phyloP scores from a whole-genome alignment of 2,113 vertebrate species.

The Seriola dumerili region DNA sequence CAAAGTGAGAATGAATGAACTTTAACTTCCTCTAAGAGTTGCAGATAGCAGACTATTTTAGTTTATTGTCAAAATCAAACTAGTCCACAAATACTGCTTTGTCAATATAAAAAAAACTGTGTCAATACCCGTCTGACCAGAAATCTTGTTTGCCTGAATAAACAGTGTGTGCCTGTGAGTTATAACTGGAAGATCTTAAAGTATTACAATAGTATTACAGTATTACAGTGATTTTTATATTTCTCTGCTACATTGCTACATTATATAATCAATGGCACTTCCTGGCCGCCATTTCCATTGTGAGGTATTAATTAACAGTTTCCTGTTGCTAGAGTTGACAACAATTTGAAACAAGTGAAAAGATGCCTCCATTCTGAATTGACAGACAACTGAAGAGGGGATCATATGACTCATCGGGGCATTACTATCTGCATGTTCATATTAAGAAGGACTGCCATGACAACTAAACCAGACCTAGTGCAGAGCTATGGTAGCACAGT shows the following conservation, averaged over 20 bases:
- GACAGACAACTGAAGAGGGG: conserved; percentile 26
- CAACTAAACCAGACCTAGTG: conserved; percentile 8
- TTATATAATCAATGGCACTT: background rate
- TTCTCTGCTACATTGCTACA: background rate
- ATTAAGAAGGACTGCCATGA: conserved; percentile 3
- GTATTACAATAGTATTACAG: background rate
- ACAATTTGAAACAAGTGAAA: conserved; percentile 6
- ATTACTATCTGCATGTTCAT: conserved; percentile 26
- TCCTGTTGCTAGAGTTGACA: conserved; percentile 10
- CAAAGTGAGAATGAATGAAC: conserved; percentile 33
- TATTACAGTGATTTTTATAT: background rate
- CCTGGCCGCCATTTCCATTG: background rate
- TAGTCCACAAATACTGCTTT: conserved; percentile 9
- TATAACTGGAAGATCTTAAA: background rate
- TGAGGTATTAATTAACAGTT: background rate
- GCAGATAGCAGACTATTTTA: background rate
- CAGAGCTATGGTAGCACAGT: background rate
- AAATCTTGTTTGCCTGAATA: too few species aligned
- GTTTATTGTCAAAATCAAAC: conserved; percentile 7
- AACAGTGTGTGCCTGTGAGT: background rate
- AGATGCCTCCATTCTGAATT: background rate
- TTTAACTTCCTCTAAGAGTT: conserved; percentile 27
- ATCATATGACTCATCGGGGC: conserved; percentile 42
- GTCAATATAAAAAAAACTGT: background rate
- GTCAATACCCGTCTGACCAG: background rate